Evolutionary conservation across 2,113 vertebrate species (phyloP).

Genomic region (Myrmecophaga tridactyla): DNA sequence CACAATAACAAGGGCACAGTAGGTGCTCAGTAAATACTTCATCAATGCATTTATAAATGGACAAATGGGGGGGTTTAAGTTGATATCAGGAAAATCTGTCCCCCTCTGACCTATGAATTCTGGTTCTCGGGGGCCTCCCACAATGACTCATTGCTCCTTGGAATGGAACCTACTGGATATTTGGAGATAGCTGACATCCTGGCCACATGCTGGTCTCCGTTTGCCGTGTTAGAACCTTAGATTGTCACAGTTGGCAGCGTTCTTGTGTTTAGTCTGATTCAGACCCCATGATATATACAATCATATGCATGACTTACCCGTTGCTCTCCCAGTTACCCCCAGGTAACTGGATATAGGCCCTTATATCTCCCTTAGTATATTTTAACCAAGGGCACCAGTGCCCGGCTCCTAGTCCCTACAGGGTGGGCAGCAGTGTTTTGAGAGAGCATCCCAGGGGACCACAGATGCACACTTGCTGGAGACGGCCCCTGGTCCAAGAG

Average conservation of each 20-base stretch:
- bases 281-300: no score
- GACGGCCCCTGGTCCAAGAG: not conserved
- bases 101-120: not conserved
- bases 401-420: not conserved
- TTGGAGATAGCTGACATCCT: not conserved
- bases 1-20: not conserved
- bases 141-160: not conserved
- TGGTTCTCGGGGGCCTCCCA: no score
- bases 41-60: no score
- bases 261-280: not conserved
- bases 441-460: not conserved
- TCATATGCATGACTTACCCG: not conserved
- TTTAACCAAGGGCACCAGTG: not conserved
- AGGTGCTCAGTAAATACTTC: not conserved
- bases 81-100: not conserved
- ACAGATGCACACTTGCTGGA: fast-evolving
- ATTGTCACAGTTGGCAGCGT: not conserved
- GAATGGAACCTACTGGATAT: not conserved
- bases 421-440: not conserved
- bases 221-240: not conserved
- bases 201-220: not conserved
- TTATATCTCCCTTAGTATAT: not conserved
- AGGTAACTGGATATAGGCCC: not conserved
- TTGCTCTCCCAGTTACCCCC: not conserved
- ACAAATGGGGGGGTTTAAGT: not conserved